Base-by-base conservation (phyloP, 2,888 invertebrate genomes). In the Epistrophella euchroma region DNA sequence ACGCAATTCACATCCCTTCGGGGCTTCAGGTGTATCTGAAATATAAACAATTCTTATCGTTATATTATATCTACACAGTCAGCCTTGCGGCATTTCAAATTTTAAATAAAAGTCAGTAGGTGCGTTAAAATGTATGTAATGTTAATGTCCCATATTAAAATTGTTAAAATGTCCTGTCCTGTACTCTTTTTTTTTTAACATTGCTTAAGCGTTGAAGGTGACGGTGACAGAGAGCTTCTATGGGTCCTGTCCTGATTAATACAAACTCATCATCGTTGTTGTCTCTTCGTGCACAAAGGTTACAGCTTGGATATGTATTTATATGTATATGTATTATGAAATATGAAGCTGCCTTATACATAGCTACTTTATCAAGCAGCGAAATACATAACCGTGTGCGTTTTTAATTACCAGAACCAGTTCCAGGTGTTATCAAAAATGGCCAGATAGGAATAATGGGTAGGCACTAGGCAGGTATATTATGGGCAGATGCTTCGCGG, bases 1-100 rank as follows among this genome's bases (percentile, higher is more conserved):
- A 86, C 94, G 93, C 88, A 97, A 92, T 88, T 95, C 94, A 91
- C 97, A 97, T 91, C 95, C 95, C 90, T 93, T 94, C 9, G 97
- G 97, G 10, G 96, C 94, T 90, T 97, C 96, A 1, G 97, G 97
- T 45, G 95, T 93, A 89, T 95, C 97, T 97, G 93, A 17, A 92
- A 92, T 88, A 89, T 87, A 88, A 89, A 88, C 68, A 86, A 86
- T 86, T 81, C 74, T 79, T 83, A 73, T 79, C 58, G 72, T 56
- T 71, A 64, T 19, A 72, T 47, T 78, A 75, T 58, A 70, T 75
- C 64, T 66, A 45, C 43, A 85, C 45, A 66, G 25, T 50, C 55
- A 73, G 40, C 25, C 37, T 73, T 78, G 19, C 22, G 62, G 15
- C 19, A 40, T 70, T 58, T 73, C 17, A 76, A 81, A 76, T 64